These are phyloP conservation scores for Conopomorpha cramerella DNA, from an alignment of 1,140 invertebrate species.

Conservation along the genomic window DNA sequence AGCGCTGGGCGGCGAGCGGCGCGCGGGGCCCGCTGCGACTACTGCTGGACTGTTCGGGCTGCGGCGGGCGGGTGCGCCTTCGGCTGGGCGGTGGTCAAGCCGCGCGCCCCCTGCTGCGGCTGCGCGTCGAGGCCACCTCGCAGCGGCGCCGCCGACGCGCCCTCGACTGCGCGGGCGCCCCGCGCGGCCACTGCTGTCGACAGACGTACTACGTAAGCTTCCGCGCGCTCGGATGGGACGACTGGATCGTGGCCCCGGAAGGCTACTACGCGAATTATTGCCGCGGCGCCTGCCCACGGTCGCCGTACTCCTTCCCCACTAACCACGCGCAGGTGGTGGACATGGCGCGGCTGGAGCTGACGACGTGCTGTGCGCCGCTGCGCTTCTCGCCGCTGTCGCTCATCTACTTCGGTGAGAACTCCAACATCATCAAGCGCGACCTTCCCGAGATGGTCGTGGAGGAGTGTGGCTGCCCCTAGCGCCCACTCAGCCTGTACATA, in stretches of 20 bases:
- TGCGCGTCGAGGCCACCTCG: conserved; percentile 74
- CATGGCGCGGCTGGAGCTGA: conserved; percentile 82
- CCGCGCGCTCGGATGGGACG: conserved; percentile 89
- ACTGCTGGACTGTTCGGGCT: conserved; percentile 84
- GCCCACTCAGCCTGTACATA: no score
- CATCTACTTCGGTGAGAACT: conserved; percentile 90
- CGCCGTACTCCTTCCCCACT: conserved; percentile 82
- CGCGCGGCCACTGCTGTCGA: conserved; percentile 85
- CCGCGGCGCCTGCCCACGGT: conserved; percentile 82
- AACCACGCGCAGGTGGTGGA: conserved; percentile 91
- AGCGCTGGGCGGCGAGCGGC: conserved; percentile 66
- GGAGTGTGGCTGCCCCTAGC: conserved; percentile 91
- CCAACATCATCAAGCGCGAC: conserved; percentile 91
- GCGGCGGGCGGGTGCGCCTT: conserved; percentile 72
- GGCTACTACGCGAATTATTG: conserved; percentile 95
- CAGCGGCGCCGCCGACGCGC: conserved; percentile 74
- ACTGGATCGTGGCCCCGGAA: conserved; percentile 91
- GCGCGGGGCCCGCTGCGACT: conserved; percentile 71
- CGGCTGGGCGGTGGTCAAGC: conserved; percentile 59
- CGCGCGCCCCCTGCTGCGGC: conserved; percentile 82
- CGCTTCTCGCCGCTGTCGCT: conserved; percentile 91
- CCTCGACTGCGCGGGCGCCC: conserved; percentile 77
- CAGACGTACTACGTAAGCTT: conserved; percentile 91
- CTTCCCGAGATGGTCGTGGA: conserved; percentile 96
- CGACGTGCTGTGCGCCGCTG: conserved; percentile 91